Conservation (phyloP, 2,113 vertebrate species). For the Axis porcinus region DNA sequence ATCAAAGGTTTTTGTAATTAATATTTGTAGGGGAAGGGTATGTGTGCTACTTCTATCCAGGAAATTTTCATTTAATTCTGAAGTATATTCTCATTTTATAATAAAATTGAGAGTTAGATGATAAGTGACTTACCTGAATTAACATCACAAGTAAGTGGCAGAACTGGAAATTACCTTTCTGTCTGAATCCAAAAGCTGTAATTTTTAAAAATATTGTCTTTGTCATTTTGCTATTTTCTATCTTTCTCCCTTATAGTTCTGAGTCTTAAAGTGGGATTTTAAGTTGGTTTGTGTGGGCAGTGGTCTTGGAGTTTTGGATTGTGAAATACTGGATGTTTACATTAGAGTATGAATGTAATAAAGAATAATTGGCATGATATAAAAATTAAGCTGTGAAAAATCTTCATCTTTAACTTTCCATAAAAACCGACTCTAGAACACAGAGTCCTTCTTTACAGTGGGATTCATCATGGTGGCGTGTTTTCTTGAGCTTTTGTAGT, state of each 20-base stretch:
- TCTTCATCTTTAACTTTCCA: not conserved
- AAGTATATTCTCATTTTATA: constrained; percentile 23
- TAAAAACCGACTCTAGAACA: not conserved
- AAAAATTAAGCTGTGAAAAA: constrained; percentile 31
- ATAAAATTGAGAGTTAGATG: constrained; percentile 25
- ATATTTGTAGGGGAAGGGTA: not conserved
- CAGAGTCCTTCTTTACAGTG: not conserved
- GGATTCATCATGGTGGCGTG: not conserved
- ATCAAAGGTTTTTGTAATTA: constrained; percentile 33
- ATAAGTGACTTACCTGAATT: not conserved
- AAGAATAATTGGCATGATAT: not conserved
- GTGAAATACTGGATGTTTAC: not conserved
- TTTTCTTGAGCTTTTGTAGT: constrained; percentile 45
- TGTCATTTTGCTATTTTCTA: not conserved
- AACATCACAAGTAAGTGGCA: not conserved
- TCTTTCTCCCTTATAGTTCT: not conserved
- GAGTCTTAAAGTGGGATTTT: not conserved
- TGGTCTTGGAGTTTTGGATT: not conserved
- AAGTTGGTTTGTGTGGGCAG: not conserved
- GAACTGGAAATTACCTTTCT: not conserved
- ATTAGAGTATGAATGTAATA: not conserved
- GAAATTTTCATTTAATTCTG: not conserved
- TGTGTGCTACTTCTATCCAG: not conserved
- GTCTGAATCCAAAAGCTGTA: not conserved
- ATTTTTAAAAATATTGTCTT: not conserved